phyloP scores from a whole-genome alignment of 2,888 invertebrate species.

The Fragum fragum region DNA sequence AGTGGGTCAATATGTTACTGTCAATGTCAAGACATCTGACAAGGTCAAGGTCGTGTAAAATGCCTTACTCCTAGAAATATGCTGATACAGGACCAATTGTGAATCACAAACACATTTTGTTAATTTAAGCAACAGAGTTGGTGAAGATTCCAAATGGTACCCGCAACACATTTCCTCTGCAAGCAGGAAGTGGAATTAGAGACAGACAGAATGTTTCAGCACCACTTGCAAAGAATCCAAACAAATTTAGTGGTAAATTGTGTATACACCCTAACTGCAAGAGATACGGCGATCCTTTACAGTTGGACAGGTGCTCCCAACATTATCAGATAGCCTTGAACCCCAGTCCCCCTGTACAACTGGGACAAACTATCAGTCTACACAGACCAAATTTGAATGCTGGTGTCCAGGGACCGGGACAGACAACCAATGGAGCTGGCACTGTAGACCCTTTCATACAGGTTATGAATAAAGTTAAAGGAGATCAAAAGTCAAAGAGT shows the following conservation, averaged over 20 bases:
- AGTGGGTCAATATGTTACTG: too few species aligned
- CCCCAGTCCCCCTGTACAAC: background rate
- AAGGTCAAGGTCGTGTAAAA: too few species aligned
- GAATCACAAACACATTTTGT: too few species aligned
- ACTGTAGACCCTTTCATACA: conserved; percentile 32
- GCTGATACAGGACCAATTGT: too few species aligned
- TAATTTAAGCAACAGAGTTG: background rate
- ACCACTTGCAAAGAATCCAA: background rate
- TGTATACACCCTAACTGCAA: conserved; percentile 68
- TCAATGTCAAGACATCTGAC: too few species aligned
- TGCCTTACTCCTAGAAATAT: too few species aligned
- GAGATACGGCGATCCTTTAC: conserved; percentile 69
- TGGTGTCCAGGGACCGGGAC: background rate
- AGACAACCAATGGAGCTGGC: background rate
- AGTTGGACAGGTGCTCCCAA: conserved; percentile 62
- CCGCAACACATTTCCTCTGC: background rate
- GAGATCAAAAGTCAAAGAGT: conserved; percentile 47
- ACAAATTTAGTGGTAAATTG: conserved; percentile 13
- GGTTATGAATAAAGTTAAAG: conserved; percentile 61
- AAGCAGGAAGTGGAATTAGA: background rate
- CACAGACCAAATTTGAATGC: background rate
- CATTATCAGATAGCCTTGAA: conserved; percentile 56
- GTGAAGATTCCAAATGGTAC: background rate
- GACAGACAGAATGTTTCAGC: conserved; percentile 9
- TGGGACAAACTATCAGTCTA: conserved; percentile 3